Evolutionary conservation across 2,113 vertebrate species (phyloP).

Genomic region (Oxygymnocypris stewartii): DNA sequence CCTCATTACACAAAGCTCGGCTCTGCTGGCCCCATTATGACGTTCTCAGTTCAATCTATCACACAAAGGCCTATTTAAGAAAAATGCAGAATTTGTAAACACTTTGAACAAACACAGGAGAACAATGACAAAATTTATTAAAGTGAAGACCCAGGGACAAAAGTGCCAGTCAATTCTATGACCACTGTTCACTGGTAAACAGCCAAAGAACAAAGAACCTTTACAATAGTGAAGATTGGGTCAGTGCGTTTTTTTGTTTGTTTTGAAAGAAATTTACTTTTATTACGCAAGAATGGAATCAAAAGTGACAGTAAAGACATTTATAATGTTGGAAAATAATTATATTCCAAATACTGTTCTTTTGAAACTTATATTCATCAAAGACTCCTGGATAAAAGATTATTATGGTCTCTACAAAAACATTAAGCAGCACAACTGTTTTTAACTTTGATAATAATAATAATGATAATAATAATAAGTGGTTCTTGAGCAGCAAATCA

Average conservation of each 20-base stretch:
- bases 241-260: neutral
- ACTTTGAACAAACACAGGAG: slow-evolving; percentile 37
- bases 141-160: neutral
- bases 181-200: neutral
- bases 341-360: neutral
- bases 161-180: neutral
- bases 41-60: neutral
- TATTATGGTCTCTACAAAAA: neutral
- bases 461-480: neutral
- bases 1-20: slow-evolving; percentile 34
- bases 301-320: neutral
- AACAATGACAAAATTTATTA: slow-evolving; percentile 29
- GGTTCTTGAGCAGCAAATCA: neutral
- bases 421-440: neutral
- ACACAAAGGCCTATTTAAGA: slow-evolving; percentile 36
- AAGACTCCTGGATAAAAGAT: no score
- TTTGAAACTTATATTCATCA: neutral
- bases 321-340: neutral
- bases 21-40: slow-evolving; percentile 28
- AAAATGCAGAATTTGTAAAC: slow-evolving; percentile 22
- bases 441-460: neutral
- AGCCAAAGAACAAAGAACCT: slow-evolving; percentile 9
- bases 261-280: neutral
- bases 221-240: neutral
- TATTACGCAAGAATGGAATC: neutral